Evolutionary conservation across 1,140 invertebrate genomes (phyloP).

Genomic region (Globodera rostochiensis): DNA sequence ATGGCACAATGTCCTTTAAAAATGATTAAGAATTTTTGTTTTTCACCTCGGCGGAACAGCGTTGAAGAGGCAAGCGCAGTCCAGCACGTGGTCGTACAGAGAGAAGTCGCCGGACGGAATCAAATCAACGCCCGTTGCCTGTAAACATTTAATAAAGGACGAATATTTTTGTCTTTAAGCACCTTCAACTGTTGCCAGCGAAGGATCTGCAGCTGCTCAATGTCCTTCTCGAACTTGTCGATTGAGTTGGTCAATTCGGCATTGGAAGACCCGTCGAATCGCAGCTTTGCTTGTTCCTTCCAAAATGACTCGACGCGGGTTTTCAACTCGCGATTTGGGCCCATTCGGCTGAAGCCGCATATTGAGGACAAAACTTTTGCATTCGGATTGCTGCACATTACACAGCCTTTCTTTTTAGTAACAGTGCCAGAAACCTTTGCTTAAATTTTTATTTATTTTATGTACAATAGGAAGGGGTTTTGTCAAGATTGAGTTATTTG

Average conservation of each 20-base stretch:
- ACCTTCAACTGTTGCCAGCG: constrained; percentile 19
- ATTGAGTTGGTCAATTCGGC: background rate
- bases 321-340: constrained; percentile 29
- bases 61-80: constrained; percentile 31
- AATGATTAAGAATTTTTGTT: background rate
- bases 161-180: background rate
- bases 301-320: constrained; percentile 26
- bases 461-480: no score
- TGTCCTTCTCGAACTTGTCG: constrained; percentile 19
- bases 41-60: constrained; percentile 15
- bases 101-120: constrained; percentile 21
- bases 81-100: constrained; percentile 29
- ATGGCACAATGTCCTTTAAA: no score
- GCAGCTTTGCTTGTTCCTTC: constrained; percentile 18
- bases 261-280: background rate
- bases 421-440: no score
- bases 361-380: constrained; percentile 27
- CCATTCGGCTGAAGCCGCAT: constrained; percentile 32
- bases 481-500: no score
- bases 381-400: background rate
- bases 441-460: no score
- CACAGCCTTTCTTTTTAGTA: no score
- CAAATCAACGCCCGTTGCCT: constrained; percentile 27
- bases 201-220: constrained; percentile 25
- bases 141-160: background rate